Evolutionary conservation across 2,888 invertebrate species (phyloP), one percentile per base, ranked within the genome.

Genomic region (Colletes collaris): DNA sequence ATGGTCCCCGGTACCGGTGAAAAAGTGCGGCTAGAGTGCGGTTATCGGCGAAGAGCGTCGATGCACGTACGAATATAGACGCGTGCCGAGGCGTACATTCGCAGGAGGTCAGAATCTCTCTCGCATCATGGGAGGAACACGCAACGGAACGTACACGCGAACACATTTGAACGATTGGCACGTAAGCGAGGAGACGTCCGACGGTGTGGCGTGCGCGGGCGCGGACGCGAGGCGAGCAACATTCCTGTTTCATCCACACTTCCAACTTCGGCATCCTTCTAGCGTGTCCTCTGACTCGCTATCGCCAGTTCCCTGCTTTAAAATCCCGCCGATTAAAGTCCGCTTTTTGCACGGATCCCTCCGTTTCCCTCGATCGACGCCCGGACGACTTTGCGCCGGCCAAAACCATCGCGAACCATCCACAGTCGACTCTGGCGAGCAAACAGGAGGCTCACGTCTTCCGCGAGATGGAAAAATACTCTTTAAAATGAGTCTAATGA

Each of bases 151-250:
- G 35, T 44, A 27, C 50, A 35, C 70, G 35, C 64, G 77, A 11
- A 59, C 77, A 75, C 76, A 74, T 63, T 44, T 46, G 49, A 67
- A 52, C 76, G 78, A 75, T 82, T 80, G 80, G 82, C 73, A 70
- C 52, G 69, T 71, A 65, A 46, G 72, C 67, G 63, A 73, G 64
- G 58, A 52, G 52, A 69, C 52, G 40, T 66, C 66, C 63, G 66
- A 63, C 70, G 60, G 67, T 77, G 68, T 76, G 49, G 46, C 40
- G 66, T 73, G 66, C 70, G 81, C 77, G 87, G 79, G 86, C 85
- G 87, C 87, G 88, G 83, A 84, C 90, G 89, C 90, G 91, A 92
- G 91, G 90, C 90, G 84, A 92, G 90, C 92, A 88, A 88, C 92
- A 92, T 92, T 92, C 92, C 91, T 88, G 72, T 88, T 88, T 87